Evolutionary conservation across 2,113 vertebrate genomes (phyloP).

Genomic region (Pseudopipra pipra): DNA sequence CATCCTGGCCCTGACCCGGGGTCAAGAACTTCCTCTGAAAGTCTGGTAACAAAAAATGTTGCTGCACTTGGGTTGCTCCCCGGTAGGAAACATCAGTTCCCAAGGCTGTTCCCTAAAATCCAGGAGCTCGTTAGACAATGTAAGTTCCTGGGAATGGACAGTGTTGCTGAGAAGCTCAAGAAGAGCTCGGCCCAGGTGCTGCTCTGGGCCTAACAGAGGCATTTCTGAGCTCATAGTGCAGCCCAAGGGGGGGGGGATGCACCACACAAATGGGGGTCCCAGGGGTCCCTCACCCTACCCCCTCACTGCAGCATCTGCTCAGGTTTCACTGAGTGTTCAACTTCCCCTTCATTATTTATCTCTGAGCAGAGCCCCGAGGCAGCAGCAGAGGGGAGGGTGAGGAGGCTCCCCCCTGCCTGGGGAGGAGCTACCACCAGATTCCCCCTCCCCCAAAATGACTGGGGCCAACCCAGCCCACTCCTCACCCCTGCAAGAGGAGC

Average conservation of each 20-base stretch:
- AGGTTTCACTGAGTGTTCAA: not conserved
- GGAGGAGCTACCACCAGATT: too few species aligned
- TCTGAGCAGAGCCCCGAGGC: fast-evolving
- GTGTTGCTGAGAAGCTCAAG: not conserved
- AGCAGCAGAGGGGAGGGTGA: not conserved
- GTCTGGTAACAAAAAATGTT: fast-evolving
- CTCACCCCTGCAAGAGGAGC: not conserved
- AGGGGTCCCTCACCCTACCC: not conserved
- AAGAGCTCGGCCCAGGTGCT: not conserved
- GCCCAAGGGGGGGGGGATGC: not conserved
- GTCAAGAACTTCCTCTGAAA: not conserved
- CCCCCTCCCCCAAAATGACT: too few species aligned
- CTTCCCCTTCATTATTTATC: not conserved
- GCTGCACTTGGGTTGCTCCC: fast-evolving
- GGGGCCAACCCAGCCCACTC: not conserved
- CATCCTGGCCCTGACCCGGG: too few species aligned
- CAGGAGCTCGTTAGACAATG: not conserved
- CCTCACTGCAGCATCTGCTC: not conserved
- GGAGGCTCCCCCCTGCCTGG: not conserved
- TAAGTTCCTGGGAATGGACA: fast-evolving
- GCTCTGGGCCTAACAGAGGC: not conserved
- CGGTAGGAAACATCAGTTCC: not conserved
- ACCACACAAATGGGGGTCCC: not conserved
- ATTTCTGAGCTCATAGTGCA: not conserved
- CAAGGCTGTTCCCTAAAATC: not conserved